Base-by-base conservation (phyloP, 2,888 invertebrate species). In the Incurvaria masculella region DNA sequence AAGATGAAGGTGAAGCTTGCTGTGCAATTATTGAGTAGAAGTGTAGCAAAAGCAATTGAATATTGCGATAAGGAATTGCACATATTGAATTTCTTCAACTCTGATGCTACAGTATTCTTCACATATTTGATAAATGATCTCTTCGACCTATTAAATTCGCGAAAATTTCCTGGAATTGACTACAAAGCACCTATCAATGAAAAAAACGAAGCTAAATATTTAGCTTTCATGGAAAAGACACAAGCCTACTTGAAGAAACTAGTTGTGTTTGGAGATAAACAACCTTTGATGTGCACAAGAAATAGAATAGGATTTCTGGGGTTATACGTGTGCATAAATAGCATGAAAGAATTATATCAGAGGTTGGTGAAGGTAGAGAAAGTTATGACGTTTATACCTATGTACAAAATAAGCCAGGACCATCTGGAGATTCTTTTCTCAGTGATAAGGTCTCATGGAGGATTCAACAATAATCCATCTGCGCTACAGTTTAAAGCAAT, bases 1-100 rank as follows among this genome's bases (percentile, higher is more conserved):
- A 53, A 52, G 8, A 56, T 55, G 53, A 55, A 57, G 11, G 57
- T 56, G 0, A 57, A 56, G 45, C 27, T 58, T 11, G 58, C 56
- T 0, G 39, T 49, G 1, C 55, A 58, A 43, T 23, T 54, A 4
- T 44, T 56, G 14, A 56, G 56, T 43, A 52, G 46, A 8, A 56
- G 55, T 48, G 55, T 58, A 8, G 45, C 56, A 3, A 27, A 38
- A 2, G 50, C 51, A n/a, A 6, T 58, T 11, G 11, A 20, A 21
- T 52, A 42, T 46, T 52, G 52, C 20, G 26, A 33, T 38, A 43
- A 19, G 14, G 43, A 51, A 18, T n/a, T 45, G 3, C 44, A 49
- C 19, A 21, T 51, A 46, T 41, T n/a, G 33, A 38, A 40, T 33
- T 33, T 33, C 14, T 33, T n/a, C 11, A 33, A 49, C 17, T 27